Conservation (phyloP, 2,113 vertebrate genomes). For the Poicephalus meyeri region DNA sequence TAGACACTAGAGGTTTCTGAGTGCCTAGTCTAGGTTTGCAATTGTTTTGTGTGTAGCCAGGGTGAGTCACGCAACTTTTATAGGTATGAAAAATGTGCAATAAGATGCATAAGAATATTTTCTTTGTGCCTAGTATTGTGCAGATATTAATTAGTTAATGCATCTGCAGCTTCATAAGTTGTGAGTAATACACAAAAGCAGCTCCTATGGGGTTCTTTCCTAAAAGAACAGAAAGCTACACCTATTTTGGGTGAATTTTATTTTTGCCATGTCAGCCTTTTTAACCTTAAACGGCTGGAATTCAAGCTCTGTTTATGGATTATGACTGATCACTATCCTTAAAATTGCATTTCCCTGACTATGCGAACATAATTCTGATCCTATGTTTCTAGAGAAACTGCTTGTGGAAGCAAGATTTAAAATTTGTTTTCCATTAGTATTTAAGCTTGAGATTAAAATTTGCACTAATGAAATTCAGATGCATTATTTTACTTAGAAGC, state of each 20-base stretch:
- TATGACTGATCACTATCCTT: neutral
- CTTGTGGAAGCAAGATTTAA: neutral
- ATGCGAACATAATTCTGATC: neutral
- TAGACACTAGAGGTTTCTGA: neutral
- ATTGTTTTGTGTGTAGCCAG: neutral
- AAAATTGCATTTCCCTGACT: neutral
- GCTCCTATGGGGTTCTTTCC: neutral
- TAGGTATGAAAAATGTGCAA: neutral
- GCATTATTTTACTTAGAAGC: neutral
- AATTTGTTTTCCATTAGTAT: constrained; percentile 28
- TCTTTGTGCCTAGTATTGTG: neutral
- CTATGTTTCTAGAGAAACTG: neutral
- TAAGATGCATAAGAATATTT: neutral
- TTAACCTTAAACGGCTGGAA: neutral
- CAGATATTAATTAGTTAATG: neutral
- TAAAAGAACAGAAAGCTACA: neutral
- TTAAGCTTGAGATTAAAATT: constrained; percentile 10
- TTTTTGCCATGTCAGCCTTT: neutral
- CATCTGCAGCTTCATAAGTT: neutral
- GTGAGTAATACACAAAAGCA: neutral
- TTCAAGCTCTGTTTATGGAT: constrained; percentile 8
- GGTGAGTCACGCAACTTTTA: neutral
- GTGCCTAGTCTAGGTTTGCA: neutral
- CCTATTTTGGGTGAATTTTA: neutral
- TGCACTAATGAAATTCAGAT: neutral